Percentiles rank a stretch among this genome's conserved stretches.
phyloP scores from a whole-genome alignment of 2,888 invertebrate genomes.

The Chrysolina haemoptera region DNA sequence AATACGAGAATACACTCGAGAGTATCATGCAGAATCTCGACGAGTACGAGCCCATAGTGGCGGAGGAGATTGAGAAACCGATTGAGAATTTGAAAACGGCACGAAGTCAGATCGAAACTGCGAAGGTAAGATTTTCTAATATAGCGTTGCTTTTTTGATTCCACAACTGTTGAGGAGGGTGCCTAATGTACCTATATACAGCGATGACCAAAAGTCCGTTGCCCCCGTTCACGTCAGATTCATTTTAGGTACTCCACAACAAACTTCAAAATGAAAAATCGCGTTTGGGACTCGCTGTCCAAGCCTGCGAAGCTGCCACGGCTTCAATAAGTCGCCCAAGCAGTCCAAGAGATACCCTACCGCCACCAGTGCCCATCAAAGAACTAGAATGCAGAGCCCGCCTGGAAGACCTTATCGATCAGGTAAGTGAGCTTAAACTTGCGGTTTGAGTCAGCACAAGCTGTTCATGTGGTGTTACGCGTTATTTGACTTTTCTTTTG shows the following conservation, averaged over 20 bases:
- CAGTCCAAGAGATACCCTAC: slow-evolving; percentile 89
- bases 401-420: slow-evolving; percentile 93
- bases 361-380: slow-evolving; percentile 87
- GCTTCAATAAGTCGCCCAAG: slow-evolving; percentile 92
- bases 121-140: slow-evolving; percentile 74
- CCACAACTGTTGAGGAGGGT: neutral
- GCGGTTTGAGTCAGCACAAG: neutral
- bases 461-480: neutral
- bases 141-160: neutral
- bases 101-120: slow-evolving; percentile 80
- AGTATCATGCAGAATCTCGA: slow-evolving; percentile 88
- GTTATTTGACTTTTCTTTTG: slow-evolving; percentile 34
- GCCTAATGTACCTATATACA: no score
- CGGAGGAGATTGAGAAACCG: slow-evolving; percentile 81
- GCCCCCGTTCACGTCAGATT: neutral
- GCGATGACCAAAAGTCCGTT: no score
- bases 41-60: slow-evolving; percentile 83
- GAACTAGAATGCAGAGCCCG: slow-evolving; percentile 89
- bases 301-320: slow-evolving; percentile 94
- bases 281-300: slow-evolving; percentile 87
- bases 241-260: slow-evolving; percentile 78
- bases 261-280: slow-evolving; percentile 92
- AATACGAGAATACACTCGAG: slow-evolving; percentile 92
- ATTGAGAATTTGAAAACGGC: slow-evolving; percentile 83
- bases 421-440: slow-evolving; percentile 74